These are phyloP conservation scores for Drosophila infuscata DNA, from an alignment of 2,888 invertebrate species.

Conservation along the genomic window DNA sequence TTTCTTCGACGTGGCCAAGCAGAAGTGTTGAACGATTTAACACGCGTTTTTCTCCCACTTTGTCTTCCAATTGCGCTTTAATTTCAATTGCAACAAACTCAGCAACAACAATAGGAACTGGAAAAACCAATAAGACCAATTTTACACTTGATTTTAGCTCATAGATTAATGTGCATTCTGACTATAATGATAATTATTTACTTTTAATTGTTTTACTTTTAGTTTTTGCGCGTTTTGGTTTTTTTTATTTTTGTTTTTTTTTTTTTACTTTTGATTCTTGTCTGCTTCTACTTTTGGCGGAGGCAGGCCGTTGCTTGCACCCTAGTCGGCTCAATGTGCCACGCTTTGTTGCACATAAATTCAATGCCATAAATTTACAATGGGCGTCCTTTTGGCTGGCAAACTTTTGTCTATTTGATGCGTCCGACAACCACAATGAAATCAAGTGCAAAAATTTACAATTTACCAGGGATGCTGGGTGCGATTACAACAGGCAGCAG, in stretches of 20 bases:
- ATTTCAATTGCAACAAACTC: not conserved
- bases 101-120: not conserved
- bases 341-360: constrained; percentile 76
- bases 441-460: constrained; percentile 56
- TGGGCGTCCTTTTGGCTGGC: constrained; percentile 69
- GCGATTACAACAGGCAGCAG: not conserved
- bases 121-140: not conserved
- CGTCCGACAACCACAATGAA: constrained; percentile 61
- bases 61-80: constrained; percentile 36
- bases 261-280: not conserved
- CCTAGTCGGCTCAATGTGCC: constrained; percentile 36
- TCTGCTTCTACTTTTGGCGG: not conserved
- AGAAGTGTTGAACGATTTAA: constrained; percentile 81
- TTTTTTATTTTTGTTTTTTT: not conserved
- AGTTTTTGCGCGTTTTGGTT: not conserved
- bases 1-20: constrained; percentile 65
- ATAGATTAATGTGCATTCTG: constrained; percentile 35
- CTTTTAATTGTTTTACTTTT: not conserved
- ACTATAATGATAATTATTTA: constrained; percentile 14
- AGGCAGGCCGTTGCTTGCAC: not conserved
- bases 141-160: constrained; percentile 6
- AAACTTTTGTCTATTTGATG: constrained; percentile 74
- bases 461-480: constrained; percentile 30
- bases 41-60: constrained; percentile 63
- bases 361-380: constrained; percentile 75